phyloP scores from a whole-genome alignment of 53 echinoderm and acorn worm species.

The Mesocentrotus franciscanus region DNA sequence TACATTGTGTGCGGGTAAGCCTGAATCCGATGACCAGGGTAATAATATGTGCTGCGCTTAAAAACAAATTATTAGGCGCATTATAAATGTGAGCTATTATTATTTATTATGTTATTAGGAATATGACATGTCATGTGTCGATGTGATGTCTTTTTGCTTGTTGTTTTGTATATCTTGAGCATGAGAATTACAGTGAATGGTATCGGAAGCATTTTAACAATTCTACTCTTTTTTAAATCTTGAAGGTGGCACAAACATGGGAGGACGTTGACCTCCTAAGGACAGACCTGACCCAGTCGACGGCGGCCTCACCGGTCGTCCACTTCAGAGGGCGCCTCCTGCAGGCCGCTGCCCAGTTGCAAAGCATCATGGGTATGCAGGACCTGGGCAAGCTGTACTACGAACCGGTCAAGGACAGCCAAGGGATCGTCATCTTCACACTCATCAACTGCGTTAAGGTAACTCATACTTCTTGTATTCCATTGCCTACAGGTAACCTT shows the following conservation, averaged over 20 bases:
- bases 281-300: conserved; percentile 84
- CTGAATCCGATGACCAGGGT: no score
- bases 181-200: no score
- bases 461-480: conserved; percentile 1
- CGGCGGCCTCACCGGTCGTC: conserved; percentile 87
- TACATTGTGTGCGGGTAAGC: no score
- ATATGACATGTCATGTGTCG: not conserved
- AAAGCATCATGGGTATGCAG: conserved; percentile 90
- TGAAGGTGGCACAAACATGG: conserved; percentile 94
- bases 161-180: no score
- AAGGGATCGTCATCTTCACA: conserved; percentile 90
- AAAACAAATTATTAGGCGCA: no score
- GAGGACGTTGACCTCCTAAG: conserved; percentile 96
- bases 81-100: no score
- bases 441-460: conserved; percentile 95
- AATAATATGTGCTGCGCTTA: no score
- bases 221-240: not conserved
- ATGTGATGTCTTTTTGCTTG: not conserved
- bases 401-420: conserved; percentile 91
- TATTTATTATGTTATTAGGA: not conserved
- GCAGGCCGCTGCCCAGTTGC: conserved; percentile 91
- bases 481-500: not conserved
- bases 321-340: conserved; percentile 89
- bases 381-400: conserved; percentile 96
- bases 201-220: no score